Conservation (phyloP, 1,140 invertebrate species). For the Papilio machaon region DNA sequence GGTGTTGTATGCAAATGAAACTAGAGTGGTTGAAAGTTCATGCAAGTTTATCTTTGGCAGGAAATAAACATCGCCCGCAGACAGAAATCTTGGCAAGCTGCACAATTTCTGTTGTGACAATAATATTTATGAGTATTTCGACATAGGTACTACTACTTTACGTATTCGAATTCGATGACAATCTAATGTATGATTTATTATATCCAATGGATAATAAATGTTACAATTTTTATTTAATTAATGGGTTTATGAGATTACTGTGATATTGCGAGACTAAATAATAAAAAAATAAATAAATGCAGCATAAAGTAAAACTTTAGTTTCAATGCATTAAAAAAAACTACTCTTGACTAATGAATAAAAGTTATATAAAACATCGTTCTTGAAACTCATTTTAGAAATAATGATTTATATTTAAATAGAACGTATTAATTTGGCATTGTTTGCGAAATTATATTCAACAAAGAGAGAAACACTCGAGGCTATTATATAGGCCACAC, state of each 20-base stretch:
- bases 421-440: constrained; percentile 1
- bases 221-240: neutral
- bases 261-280: too few species aligned
- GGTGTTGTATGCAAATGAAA: neutral
- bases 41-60: neutral
- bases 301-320: neutral
- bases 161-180: neutral
- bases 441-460: constrained; percentile 10
- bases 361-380: neutral
- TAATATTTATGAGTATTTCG: neutral
- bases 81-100: neutral
- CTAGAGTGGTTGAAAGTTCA: neutral
- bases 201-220: neutral
- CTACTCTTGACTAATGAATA: neutral
- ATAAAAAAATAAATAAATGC: neutral
- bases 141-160: neutral
- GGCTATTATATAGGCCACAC: constrained; percentile 14
- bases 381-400: neutral
- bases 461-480: constrained; percentile 6
- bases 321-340: neutral
- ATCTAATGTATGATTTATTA: neutral
- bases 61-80: constrained; percentile 5
- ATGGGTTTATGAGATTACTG: too few species aligned
- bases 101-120: neutral
- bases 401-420: constrained; percentile 3